Base-by-base conservation (phyloP, 2,888 invertebrate species). In the Oxytorus armatus region DNA sequence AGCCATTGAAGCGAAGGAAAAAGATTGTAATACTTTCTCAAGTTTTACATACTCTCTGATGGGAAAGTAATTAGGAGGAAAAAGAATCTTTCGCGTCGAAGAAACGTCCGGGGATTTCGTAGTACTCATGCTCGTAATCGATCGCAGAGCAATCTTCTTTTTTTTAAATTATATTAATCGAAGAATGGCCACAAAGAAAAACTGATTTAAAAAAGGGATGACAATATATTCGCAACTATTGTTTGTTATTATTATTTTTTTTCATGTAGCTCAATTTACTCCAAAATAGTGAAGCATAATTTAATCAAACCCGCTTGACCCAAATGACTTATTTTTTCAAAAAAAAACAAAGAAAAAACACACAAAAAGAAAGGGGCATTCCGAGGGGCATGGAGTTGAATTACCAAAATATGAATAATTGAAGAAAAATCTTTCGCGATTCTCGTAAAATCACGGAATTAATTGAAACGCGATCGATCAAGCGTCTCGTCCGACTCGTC, bases 171-270 rank as follows among this genome's bases (percentile, higher is more conserved):
- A n/a, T 47, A 61, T 61, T 39, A 29, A 59, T 39, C 36, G 16
- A 72, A 33, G 21, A 61, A 59, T 72, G 44, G n/a, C 69, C 57
- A 44, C 42, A 25, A 23, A 29, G 21, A 57, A 59, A 21, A 47
- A n/a, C n/a, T 10, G 11, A 51, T 21, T 51, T 16, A 36, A 33
- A 33, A 70, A 33, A 70, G 57, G 72, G 44, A 77, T 72, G 79
- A 80, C 77, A 80, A 80, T 80, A 79, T 76, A 65, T 77, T 72
- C 72, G 57, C 39, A 61, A 55, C 65, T 53, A 55, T 55, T 42
- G n/a, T n/a, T n/a, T n/a, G n/a, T n/a, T n/a, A n/a, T n/a, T 63
- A 63, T 55, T 4, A 14, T 61, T 39, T 59, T 44, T 33, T 14
- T 61, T 68, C 53, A 21, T 36, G 47, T 47, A 36, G 47, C 55